Conservation (phyloP, 2,797 vertebrate genomes). For the Uromys caudimaculatus region DNA sequence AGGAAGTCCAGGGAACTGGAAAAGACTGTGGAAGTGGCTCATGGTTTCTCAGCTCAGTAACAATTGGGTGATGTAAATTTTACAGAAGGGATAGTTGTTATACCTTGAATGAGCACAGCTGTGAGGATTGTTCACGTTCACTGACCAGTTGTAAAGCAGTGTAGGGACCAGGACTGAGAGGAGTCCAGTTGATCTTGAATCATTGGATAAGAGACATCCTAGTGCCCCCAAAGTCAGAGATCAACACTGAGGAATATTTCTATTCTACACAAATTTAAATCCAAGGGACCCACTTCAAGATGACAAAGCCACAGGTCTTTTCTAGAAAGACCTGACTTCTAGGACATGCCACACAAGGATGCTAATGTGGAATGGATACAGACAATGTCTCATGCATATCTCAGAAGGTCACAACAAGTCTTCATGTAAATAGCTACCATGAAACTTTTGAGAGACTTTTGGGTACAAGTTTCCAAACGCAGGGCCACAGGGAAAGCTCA, state of each 20-base stretch:
- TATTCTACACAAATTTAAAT: slow-evolving; percentile 23
- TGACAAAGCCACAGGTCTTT: background rate
- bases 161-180: background rate
- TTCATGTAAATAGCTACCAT: background rate
- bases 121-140: background rate
- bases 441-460: background rate
- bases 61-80: slow-evolving; percentile 61
- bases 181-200: background rate
- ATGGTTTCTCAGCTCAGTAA: slow-evolving; percentile 61
- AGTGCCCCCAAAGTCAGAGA: background rate
- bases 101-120: slow-evolving; percentile 51
- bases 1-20: slow-evolving; percentile 61
- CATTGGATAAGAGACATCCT: background rate
- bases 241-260: background rate
- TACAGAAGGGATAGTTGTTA: slow-evolving; percentile 30
- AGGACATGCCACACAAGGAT: background rate
- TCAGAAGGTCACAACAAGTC: background rate
- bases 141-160: background rate
- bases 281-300: background rate
- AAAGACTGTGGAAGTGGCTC: slow-evolving; percentile 58
- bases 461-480: background rate
- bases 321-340: background rate
- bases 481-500: background rate
- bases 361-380: background rate
- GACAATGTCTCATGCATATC: background rate